Evolutionary conservation across 1,140 invertebrate species (phyloP), one percentile per base, ranked within the genome.

Genomic region (Pseudomyrmex cubaensis): DNA sequence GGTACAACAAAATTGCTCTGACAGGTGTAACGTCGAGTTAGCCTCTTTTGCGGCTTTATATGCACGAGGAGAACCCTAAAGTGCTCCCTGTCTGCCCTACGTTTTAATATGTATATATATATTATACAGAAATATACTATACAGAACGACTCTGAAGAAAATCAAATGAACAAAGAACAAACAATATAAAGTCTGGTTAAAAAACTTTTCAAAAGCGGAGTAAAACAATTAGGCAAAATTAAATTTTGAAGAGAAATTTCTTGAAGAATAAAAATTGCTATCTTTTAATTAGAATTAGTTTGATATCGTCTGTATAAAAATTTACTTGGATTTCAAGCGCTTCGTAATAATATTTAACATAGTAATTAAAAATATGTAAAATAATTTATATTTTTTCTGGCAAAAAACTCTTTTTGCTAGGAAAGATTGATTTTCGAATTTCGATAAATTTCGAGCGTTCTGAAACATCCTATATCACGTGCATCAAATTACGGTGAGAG

Each of bases 1-100:
- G 91, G 91, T 92, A 77, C 54, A 64, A 77, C 44, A 54, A 86
- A 90, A 91, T 90, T 91, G 87, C 56, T 90, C 85, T 87, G 91
- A 91, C 91, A 91, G 84, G 83, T 91, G 91, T 92, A 91, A 82
- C 85, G 35, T 84, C 54, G 87, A 78, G 86, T 92, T 92, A 92
- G 64, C 66, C 70, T 75, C 64, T 57, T 50, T 17, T 9, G 13
- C 25, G n/a, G 46, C 48, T 63, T 87, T 89, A 89, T 62, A 17
- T 64, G 77, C 17, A 15, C 48, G 13, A 80, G 84, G 17, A 25
- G 74, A 9, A 48, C 8, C 22, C 67, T 61, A 4, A n/a, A 57
- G 50, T 56, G 66, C 35, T 82, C 44, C 20, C 59, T 35, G 44
- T 77, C 67, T 44, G 22, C 12, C 62, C 35, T 35, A 35, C 35